A percentile compares a stretch with the other conserved stretches of the same genome.
Evolutionary conservation across 2,797 vertebrate genomes (phyloP).

Genomic region (Loris lydekkerianus): DNA sequence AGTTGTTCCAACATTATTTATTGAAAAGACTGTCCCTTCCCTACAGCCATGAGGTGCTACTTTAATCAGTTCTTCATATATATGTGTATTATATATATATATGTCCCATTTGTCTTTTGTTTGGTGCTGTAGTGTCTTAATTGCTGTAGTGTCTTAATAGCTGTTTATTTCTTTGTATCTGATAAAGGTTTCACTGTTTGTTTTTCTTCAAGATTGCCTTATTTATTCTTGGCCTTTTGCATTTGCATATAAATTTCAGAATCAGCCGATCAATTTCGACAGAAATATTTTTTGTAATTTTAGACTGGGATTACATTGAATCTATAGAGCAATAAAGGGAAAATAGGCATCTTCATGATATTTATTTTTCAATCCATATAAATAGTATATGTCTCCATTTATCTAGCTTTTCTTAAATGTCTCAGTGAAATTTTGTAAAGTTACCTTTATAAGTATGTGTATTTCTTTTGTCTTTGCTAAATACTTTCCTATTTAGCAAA

Average conservation of each 20-base stretch:
- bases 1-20: not conserved
- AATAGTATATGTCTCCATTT: not conserved
- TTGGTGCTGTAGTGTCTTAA: not conserved
- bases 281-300: not conserved
- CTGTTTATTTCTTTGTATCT: not conserved
- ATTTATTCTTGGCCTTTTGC: slow-evolving; percentile 5
- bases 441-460: not conserved
- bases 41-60: not conserved
- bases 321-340: not conserved
- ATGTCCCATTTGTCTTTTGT: not conserved
- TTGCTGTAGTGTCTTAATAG: not conserved
- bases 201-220: slow-evolving; percentile 7
- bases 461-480: not conserved
- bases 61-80: not conserved
- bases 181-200: not conserved
- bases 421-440: not conserved
- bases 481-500: not conserved
- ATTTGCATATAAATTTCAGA: slow-evolving; percentile 25
- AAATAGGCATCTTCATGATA: not conserved
- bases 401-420: not conserved
- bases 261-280: not conserved
- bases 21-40: not conserved
- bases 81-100: not conserved
- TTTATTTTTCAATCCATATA: not conserved
- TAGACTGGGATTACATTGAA: not conserved